Base-by-base conservation (phyloP, 2,888 invertebrate species). In the Rhogogaster chlorosoma region DNA sequence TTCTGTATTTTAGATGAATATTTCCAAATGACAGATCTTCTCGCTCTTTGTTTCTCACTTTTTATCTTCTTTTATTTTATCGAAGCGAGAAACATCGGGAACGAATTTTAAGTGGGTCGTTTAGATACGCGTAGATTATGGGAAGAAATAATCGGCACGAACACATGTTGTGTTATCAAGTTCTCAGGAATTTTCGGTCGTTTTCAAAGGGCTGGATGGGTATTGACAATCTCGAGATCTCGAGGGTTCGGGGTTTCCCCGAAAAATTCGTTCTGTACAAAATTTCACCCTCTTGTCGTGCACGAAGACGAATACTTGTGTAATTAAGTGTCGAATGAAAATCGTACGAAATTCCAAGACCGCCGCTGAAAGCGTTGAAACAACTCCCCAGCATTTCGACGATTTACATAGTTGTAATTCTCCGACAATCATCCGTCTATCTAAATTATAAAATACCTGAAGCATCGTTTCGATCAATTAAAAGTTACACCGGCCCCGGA, bases 121-220 rank as follows among this genome's bases (percentile, higher is more conserved):
- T 29, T 73, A 57, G 70, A 83, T 61, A 22, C 22, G 61, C 45
- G 32, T 29, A 77, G 29, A 73, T 49, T 29, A 45, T 2, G 12
- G 1, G 42, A 49, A 70, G 32, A 83, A 73, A 26, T 75, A n/a
- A 85, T 85, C 85, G 32, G 42, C 12, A 45, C 26, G 67, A 82
- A 73, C 85, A 83, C 57, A 42, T 85, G 85, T 85, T 49, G 9
- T 18, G 18, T 85, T 85, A 83, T 85, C 85, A 22, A 12, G 83
- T 18, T 45, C 73, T 32, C 42, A 38, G 83, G 83, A 85, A 83
- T 85, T 82, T 64, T 64, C 45, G 64, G 67, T 15, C 38, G 26
- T 26, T 67, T n/a, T n/a, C 29, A 42, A 78, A 80, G 57, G 77
- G 45, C 36, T 15, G 83, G n/a, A 67, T 49, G 49, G 42, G 45